Evolutionary conservation across 1,140 invertebrate genomes (phyloP).

Genomic region (Drosophila navojoa): DNA sequence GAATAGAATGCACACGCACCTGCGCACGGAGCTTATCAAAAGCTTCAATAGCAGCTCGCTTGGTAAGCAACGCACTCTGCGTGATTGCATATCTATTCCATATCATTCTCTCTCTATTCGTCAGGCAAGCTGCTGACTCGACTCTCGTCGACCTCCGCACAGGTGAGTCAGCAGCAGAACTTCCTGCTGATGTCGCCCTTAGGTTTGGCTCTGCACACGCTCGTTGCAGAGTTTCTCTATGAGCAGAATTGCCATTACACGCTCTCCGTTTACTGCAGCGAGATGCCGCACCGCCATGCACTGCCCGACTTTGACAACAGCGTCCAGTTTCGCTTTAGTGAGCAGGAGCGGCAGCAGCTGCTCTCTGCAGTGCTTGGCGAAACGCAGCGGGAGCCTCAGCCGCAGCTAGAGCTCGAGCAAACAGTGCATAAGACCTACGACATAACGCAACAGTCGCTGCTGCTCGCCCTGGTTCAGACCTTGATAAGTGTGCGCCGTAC

Average conservation of each 20-base stretch:
- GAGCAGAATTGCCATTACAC: slow-evolving; percentile 77
- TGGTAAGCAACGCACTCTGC: slow-evolving; percentile 46
- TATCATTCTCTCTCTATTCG: background rate
- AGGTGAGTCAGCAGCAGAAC: slow-evolving; percentile 10
- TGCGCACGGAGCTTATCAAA: slow-evolving; percentile 69
- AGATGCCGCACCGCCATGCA: slow-evolving; percentile 64
- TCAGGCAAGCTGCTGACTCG: slow-evolving; percentile 49
- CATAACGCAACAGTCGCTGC: slow-evolving; percentile 44
- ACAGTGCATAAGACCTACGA: slow-evolving; percentile 35
- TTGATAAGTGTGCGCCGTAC: slow-evolving; percentile 26
- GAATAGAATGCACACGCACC: slow-evolving; percentile 66
- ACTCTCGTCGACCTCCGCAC: slow-evolving; percentile 20
- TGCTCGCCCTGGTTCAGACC: slow-evolving; percentile 51
- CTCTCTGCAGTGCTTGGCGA: slow-evolving; percentile 45
- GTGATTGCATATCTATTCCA: background rate
- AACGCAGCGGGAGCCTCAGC: background rate
- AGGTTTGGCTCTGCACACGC: slow-evolving; percentile 61
- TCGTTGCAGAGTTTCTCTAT: slow-evolving; percentile 79
- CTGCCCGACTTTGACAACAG: slow-evolving; percentile 66
- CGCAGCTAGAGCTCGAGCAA: background rate
- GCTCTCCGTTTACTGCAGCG: slow-evolving; percentile 76
- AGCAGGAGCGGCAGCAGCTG: slow-evolving; percentile 57
- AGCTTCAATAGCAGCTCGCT: slow-evolving; percentile 72
- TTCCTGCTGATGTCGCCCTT: slow-evolving; percentile 54
- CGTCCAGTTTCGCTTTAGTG: slow-evolving; percentile 52